phyloP scores from a whole-genome alignment of 2,888 invertebrate species.

The Notodonta ziczac region DNA sequence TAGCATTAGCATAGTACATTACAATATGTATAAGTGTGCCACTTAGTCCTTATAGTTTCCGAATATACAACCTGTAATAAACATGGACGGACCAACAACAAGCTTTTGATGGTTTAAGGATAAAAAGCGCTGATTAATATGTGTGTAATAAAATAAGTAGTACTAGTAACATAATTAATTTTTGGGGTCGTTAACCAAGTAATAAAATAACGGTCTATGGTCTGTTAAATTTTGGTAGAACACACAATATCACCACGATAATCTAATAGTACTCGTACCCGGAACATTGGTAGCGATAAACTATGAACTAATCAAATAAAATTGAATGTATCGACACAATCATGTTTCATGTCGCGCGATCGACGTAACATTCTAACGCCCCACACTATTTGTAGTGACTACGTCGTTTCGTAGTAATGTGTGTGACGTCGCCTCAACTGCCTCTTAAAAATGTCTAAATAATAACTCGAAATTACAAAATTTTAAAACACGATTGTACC shows the following conservation, averaged over 20 bases:
- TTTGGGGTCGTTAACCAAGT: background rate
- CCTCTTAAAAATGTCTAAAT: background rate
- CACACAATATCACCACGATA: slow-evolving; percentile 17
- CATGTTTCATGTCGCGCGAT: slow-evolving; percentile 12
- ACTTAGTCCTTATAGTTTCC: too few species aligned
- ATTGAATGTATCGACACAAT: slow-evolving; percentile 15
- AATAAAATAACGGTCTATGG: background rate
- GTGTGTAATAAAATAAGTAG: too few species aligned
- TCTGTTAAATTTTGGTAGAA: background rate
- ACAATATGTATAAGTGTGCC: too few species aligned
- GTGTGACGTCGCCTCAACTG: background rate
- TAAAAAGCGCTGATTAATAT: too few species aligned
- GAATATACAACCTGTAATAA: too few species aligned
- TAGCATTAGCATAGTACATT: too few species aligned
- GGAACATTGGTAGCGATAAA: slow-evolving; percentile 16
- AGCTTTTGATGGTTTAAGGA: too few species aligned
- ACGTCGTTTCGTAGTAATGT: background rate
- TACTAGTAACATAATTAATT: background rate
- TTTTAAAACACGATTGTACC: background rate
- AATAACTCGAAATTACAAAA: background rate
- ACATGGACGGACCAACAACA: too few species aligned
- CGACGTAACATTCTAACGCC: slow-evolving; percentile 18
- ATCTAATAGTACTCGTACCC: slow-evolving; percentile 12
- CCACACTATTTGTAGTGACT: slow-evolving; percentile 14
- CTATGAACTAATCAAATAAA: slow-evolving; percentile 16